Conservation (phyloP, 2,797 vertebrate genomes). For the Eleutherodactylus coqui region DNA sequence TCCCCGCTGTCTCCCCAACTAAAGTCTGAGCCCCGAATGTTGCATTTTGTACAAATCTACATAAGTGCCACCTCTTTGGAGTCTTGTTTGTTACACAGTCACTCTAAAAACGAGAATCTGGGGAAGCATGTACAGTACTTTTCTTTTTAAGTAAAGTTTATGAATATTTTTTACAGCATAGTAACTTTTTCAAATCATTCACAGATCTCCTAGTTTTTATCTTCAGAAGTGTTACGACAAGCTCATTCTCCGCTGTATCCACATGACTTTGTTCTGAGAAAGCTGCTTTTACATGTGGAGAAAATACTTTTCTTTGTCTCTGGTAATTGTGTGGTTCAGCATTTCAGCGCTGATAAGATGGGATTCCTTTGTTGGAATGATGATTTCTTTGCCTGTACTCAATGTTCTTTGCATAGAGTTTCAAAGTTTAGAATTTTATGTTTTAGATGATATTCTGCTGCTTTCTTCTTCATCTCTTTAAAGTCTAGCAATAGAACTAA, state of each 20-base stretch:
- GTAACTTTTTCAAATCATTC: neutral
- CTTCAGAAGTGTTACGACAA: neutral
- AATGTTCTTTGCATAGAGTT: neutral
- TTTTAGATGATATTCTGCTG: conserved; percentile 16
- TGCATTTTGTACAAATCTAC: neutral
- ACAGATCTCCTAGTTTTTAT: neutral
- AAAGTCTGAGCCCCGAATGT: neutral
- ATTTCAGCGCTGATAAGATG: neutral
- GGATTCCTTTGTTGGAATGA: conserved; percentile 9
- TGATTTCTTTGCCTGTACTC: conserved; percentile 23
- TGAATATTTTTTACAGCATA: neutral
- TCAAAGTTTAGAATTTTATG: neutral
- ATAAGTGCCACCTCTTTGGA: neutral
- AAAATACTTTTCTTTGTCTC: conserved; percentile 3
- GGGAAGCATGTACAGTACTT: neutral
- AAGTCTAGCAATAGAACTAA: neutral
- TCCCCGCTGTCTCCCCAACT: too few relatives aligned
- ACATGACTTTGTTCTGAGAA: neutral
- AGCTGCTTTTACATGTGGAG: neutral
- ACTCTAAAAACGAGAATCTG: neutral
- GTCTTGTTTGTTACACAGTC: neutral
- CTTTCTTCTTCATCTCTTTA: neutral
- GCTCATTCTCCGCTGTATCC: neutral
- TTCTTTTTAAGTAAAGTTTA: neutral
- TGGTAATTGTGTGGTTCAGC: conserved; percentile 20